Evolutionary conservation across 2,797 vertebrate species (phyloP).

Genomic region (Peromyscus aztecus): DNA sequence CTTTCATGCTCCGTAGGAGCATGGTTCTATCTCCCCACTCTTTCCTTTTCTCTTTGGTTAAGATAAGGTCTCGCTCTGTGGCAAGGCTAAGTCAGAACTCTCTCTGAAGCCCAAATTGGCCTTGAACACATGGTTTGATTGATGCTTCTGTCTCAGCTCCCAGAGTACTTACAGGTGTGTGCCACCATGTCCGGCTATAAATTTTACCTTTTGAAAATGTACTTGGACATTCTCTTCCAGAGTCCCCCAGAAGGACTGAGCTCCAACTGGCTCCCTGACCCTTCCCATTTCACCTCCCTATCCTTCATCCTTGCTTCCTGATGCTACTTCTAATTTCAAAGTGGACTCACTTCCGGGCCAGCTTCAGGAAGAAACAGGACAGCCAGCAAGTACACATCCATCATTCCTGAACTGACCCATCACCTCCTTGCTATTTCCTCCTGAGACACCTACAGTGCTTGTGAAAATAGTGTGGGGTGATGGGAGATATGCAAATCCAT

Average conservation of each 20-base stretch:
- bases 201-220: constrained; percentile 17
- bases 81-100: neutral
- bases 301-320: neutral
- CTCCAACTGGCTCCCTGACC: neutral
- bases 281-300: neutral
- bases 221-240: neutral
- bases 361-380: neutral
- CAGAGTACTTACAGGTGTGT: neutral
- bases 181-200: neutral
- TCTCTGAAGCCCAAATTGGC: neutral
- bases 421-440: neutral
- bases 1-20: neutral
- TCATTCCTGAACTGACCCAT: neutral
- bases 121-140: neutral
- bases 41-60: neutral
- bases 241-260: neutral
- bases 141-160: neutral
- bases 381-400: neutral
- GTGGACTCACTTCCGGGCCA: neutral
- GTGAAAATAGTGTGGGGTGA: neutral
- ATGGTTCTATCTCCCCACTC: neutral
- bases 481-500: neutral
- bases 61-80: neutral
- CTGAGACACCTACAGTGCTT: neutral
- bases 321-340: neutral